A percentile compares a stretch with the other conserved stretches of the same genome.
Conservation (phyloP, 2,888 invertebrate species). For the Bursaphelenchus okinawaensis region DNA sequence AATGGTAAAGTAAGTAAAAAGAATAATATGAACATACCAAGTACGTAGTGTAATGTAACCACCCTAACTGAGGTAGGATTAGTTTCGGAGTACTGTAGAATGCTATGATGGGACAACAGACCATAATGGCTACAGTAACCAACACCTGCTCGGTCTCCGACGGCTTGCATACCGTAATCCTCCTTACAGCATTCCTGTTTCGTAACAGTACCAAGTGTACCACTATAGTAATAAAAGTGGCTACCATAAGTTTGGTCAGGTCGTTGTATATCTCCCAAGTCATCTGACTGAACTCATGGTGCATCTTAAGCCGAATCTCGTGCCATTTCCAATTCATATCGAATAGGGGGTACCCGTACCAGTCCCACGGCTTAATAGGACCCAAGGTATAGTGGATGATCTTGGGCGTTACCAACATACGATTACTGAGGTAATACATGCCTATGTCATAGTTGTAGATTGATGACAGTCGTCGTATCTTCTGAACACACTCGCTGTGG, state of each 20-base stretch:
- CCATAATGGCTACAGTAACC: neutral
- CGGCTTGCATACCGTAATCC: neutral
- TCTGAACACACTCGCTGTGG: neutral
- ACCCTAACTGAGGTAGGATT: neutral
- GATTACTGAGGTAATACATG: slow-evolving; percentile 45
- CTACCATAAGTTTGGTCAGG: neutral
- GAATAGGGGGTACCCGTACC: slow-evolving; percentile 42
- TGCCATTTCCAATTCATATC: slow-evolving; percentile 45
- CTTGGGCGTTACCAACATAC: slow-evolving; percentile 34
- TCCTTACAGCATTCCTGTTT: neutral
- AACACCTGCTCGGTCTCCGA: neutral
- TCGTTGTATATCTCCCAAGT: neutral
- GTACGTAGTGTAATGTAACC: neutral
- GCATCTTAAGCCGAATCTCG: slow-evolving; percentile 9
- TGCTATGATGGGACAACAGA: neutral
- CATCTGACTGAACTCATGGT: neutral
- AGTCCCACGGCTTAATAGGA: slow-evolving; percentile 45
- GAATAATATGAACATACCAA: neutral
- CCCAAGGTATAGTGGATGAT: slow-evolving; percentile 51
- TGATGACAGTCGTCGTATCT: slow-evolving; percentile 32
- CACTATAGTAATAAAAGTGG: neutral
- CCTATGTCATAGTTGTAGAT: slow-evolving; percentile 49
- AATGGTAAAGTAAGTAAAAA: neutral
- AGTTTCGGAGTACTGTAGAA: neutral
- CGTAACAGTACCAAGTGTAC: neutral